Percentiles rank a stretch among this genome's conserved stretches.
Evolutionary conservation across 2,113 vertebrate genomes (phyloP).

Genomic region (Marmota monax): DNA sequence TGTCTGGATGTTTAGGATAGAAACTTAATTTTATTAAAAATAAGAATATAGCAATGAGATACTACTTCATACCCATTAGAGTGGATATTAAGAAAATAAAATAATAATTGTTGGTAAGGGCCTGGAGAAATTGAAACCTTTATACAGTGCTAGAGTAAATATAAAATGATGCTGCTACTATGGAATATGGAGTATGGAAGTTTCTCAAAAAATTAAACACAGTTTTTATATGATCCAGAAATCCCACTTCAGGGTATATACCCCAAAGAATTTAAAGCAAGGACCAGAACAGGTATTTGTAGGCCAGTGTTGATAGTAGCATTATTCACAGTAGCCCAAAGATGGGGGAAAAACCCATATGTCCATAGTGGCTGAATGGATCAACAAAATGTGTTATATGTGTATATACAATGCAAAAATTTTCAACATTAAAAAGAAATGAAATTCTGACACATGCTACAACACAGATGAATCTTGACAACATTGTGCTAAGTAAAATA

Average conservation of each 20-base stretch:
- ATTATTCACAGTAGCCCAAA: background rate
- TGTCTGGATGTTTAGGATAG: background rate
- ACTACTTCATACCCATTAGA: background rate
- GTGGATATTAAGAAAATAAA: background rate
- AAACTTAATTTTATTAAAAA: background rate
- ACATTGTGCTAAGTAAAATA: background rate
- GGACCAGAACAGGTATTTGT: background rate
- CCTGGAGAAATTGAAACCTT: background rate
- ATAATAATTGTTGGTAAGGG: background rate
- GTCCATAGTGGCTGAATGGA: background rate
- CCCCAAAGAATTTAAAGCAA: background rate
- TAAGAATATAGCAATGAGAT: background rate
- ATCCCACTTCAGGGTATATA: background rate
- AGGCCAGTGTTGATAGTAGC: background rate
- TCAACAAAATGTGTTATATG: background rate
- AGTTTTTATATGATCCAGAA: background rate
- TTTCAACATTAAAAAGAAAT: background rate
- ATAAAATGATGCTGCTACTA: background rate
- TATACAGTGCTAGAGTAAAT: background rate
- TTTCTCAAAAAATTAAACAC: background rate
- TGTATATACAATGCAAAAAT: background rate
- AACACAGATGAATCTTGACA: background rate
- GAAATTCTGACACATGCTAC: background rate
- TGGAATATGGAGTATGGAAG: background rate
- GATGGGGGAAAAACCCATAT: background rate